Evolutionary conservation across 2,113 vertebrate genomes (phyloP).

Genomic region (cattle (Bos taurus)): DNA sequence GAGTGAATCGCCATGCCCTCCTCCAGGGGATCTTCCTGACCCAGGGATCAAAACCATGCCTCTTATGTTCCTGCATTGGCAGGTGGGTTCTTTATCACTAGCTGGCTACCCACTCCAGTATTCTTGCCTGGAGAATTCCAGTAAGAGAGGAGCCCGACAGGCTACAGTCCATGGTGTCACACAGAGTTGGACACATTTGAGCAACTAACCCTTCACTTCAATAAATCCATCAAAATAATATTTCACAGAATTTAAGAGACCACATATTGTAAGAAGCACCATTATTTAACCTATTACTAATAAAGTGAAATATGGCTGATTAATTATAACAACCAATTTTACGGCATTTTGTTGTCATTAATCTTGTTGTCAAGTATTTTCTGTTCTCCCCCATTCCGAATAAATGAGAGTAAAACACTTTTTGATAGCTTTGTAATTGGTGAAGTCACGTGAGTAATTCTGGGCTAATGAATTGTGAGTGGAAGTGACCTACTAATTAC

Average conservation of each 20-base stretch:
- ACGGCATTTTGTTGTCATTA: background rate
- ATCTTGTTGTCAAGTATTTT: background rate
- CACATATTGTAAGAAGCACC: background rate
- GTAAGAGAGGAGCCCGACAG: background rate
- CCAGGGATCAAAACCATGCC: background rate
- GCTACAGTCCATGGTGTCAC: background rate
- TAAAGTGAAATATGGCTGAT: background rate
- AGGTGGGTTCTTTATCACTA: background rate
- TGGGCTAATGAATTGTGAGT: background rate
- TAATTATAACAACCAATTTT: background rate
- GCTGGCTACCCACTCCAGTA: background rate
- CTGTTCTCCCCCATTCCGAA: background rate
- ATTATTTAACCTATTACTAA: background rate
- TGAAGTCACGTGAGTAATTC: background rate
- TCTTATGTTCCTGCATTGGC: background rate
- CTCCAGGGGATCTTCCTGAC: background rate
- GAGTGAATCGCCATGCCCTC: background rate
- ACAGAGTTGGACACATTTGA: background rate
- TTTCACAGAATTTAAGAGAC: background rate
- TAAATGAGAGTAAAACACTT: background rate
- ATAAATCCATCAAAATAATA: background rate
- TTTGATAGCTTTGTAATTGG: background rate
- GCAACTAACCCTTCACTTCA: background rate
- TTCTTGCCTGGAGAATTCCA: background rate
- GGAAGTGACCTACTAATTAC: background rate